Evolutionary conservation across 1,140 invertebrate genomes (phyloP).

Genomic region (Medauroidea extradentata): DNA sequence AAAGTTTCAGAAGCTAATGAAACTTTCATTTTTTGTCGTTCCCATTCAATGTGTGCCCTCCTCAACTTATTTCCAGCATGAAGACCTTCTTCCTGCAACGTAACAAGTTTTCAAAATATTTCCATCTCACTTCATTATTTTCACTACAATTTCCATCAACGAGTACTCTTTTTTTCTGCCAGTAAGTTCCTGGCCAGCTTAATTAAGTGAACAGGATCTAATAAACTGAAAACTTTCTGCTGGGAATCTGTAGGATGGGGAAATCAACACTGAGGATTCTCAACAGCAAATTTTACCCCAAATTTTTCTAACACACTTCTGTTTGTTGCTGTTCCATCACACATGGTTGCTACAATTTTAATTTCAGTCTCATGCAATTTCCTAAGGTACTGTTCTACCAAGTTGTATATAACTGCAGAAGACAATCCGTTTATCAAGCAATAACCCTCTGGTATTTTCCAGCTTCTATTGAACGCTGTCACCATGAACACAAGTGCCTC

Average conservation of each 20-base stretch:
- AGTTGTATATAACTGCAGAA: not conserved
- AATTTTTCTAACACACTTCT: not conserved
- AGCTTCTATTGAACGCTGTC: conserved; percentile 30
- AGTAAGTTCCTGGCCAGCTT: too few relatives aligned
- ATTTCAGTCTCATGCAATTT: not conserved
- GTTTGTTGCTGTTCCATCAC: not conserved
- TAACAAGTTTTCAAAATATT: not conserved
- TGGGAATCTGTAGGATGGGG: not conserved
- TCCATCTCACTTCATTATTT: not conserved
- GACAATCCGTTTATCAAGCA: too few relatives aligned
- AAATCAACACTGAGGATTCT: not conserved
- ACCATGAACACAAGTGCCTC: conserved; percentile 38
- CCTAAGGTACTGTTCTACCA: not conserved
- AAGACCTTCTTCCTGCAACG: not conserved
- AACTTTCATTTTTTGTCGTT: too few relatives aligned
- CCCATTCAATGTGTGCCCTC: not conserved
- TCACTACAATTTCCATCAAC: not conserved
- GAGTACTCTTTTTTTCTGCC: not conserved
- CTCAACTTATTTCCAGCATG: not conserved
- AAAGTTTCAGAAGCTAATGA: too few relatives aligned
- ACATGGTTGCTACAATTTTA: not conserved
- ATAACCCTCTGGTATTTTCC: conserved; percentile 27
- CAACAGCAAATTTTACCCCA: not conserved
- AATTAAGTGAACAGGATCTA: not conserved
- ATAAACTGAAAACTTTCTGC: not conserved